Evolutionary conservation across 2,797 vertebrate genomes (phyloP).

Genomic region (Pygocentrus nattereri): DNA sequence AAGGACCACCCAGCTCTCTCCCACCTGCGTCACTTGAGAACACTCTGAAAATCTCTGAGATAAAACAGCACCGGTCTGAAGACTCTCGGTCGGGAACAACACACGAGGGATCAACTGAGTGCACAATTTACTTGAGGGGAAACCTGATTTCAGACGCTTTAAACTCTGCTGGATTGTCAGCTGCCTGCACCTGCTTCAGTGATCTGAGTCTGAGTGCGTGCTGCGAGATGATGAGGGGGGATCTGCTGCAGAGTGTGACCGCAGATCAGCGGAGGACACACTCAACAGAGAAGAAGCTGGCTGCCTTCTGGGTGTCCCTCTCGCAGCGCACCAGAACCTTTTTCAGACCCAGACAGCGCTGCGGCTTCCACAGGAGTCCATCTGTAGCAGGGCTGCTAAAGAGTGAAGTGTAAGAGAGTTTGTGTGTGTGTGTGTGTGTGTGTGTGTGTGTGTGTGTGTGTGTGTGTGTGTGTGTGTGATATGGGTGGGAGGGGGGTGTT

Average conservation of each 20-base stretch:
- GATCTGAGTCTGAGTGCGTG: not conserved
- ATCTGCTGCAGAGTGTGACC: slow-evolving; percentile 43
- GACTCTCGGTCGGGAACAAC: not conserved
- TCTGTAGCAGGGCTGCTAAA: slow-evolving; percentile 75
- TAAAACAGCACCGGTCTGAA: not conserved
- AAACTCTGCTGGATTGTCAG: slow-evolving; percentile 3
- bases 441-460: slow-evolving; percentile 31
- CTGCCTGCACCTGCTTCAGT: slow-evolving; percentile 29
- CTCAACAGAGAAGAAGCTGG: slow-evolving; percentile 70
- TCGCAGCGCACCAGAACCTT: slow-evolving; percentile 73
- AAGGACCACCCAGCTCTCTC: slow-evolving; percentile 20
- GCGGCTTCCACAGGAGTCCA: slow-evolving; percentile 65
- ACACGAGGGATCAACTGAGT: not conserved
- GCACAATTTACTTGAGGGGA: not conserved
- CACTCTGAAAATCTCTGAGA: not conserved
- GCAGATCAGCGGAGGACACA: slow-evolving; percentile 41
- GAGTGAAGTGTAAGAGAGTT: slow-evolving; percentile 72
- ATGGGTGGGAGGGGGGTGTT: not conserved
- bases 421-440: slow-evolving; percentile 1
- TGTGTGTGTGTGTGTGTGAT: slow-evolving; percentile 21
- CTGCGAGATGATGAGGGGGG: slow-evolving; percentile 40
- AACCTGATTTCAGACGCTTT: not conserved
- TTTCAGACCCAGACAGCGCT: slow-evolving; percentile 68
- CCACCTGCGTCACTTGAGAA: slow-evolving; percentile 37
- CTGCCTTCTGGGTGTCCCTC: slow-evolving; percentile 76